phyloP scores from a whole-genome alignment of 2,888 invertebrate species.

The Diarsia brunnea region DNA sequence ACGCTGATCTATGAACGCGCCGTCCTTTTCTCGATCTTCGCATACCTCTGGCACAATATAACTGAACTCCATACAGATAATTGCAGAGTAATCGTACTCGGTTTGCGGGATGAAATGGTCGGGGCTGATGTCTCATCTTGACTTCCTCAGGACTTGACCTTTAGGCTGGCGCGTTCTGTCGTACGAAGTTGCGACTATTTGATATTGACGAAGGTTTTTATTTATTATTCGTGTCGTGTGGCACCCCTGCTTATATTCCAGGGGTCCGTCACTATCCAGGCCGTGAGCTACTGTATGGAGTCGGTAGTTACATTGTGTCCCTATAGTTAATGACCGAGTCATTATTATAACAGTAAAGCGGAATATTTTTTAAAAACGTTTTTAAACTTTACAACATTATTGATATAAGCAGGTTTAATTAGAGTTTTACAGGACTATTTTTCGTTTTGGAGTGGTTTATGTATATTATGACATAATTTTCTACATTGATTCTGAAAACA shows the following conservation, averaged over 20 bases:
- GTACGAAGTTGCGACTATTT: constrained; percentile 52
- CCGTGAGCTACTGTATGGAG: constrained; percentile 49
- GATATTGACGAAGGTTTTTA: constrained; percentile 29
- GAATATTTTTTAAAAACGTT: constrained; percentile 89
- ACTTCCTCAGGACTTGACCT: constrained; percentile 48
- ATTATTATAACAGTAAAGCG: constrained; percentile 85
- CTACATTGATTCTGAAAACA: constrained; percentile 79
- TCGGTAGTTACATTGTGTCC: constrained; percentile 54
- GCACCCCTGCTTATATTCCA: constrained; percentile 23
- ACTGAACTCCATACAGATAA: constrained; percentile 53
- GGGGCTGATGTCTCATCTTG: constrained; percentile 35
- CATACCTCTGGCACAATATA: constrained; percentile 66
- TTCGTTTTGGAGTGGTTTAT: constrained; percentile 87
- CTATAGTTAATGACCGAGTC: constrained; percentile 80
- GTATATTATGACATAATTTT: constrained; percentile 86
- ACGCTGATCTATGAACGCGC: constrained; percentile 87
- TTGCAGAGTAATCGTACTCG: constrained; percentile 27
- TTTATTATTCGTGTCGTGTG: constrained; percentile 30
- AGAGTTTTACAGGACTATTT: constrained; percentile 84
- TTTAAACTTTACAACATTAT: constrained; percentile 86
- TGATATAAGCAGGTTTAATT: constrained; percentile 87
- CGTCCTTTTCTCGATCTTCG: constrained; percentile 74
- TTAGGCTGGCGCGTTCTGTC: constrained; percentile 62
- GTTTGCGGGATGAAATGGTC: constrained; percentile 24
- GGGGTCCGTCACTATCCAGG: constrained; percentile 16